Evolutionary conservation across 2,888 invertebrate species (phyloP).

Genomic region (Catocala fraxini): DNA sequence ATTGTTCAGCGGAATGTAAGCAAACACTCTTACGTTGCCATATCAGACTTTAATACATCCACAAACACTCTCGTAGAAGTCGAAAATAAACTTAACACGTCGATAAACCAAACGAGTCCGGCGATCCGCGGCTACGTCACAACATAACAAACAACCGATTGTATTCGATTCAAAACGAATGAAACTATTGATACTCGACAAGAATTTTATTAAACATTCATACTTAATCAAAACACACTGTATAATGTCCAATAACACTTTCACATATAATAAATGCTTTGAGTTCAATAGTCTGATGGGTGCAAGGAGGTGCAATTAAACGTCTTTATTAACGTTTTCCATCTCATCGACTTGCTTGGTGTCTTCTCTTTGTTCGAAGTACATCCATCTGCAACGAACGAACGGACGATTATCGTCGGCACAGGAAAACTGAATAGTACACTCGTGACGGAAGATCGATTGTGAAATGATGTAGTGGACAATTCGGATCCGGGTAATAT

Average conservation of each 20-base stretch:
- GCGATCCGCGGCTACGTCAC: constrained; percentile 44
- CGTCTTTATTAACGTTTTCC: constrained; percentile 60
- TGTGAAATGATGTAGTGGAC: constrained; percentile 41
- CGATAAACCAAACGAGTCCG: constrained; percentile 63
- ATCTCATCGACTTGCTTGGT: constrained; percentile 58
- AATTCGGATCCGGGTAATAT: constrained; percentile 35
- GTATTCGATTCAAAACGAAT: constrained; percentile 34
- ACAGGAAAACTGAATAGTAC: constrained; percentile 32
- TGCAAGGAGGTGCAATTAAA: constrained; percentile 43
- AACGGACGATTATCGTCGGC: constrained; percentile 36
- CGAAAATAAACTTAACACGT: constrained; percentile 69
- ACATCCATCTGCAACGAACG: constrained; percentile 70
- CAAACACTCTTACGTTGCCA: constrained; percentile 80
- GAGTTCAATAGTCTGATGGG: constrained; percentile 39
- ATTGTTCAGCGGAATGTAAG: constrained; percentile 74
- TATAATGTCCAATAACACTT: constrained; percentile 60
- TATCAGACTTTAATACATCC: constrained; percentile 74
- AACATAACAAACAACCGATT: constrained; percentile 49
- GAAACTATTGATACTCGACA: constrained; percentile 39
- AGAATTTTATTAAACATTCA: constrained; percentile 52
- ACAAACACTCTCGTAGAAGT: constrained; percentile 70
- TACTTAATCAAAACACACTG: constrained; percentile 49
- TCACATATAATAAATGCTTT: constrained; percentile 60
- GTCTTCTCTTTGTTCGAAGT: constrained; percentile 70
- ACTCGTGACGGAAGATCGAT: constrained; percentile 33